phyloP scores from a whole-genome alignment of 2,113 vertebrate species.

The Spermophilus dauricus region DNA sequence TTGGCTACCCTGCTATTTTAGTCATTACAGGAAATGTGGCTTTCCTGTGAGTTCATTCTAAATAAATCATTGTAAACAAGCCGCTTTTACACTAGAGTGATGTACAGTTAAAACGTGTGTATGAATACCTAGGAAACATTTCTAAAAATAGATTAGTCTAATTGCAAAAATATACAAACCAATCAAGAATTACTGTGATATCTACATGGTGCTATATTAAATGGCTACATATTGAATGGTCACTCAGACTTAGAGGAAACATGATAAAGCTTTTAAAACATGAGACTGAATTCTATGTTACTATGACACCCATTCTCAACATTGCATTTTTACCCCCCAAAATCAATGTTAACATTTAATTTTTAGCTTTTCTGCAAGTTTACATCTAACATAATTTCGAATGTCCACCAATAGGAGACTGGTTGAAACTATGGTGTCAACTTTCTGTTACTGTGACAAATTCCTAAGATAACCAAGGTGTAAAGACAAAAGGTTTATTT shows the following conservation, averaged over 20 bases:
- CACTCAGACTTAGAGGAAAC: neutral
- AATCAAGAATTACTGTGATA: neutral
- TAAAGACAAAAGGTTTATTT: too few species aligned
- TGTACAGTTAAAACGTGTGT: neutral
- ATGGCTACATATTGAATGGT: neutral
- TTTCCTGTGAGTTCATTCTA: constrained; percentile 73
- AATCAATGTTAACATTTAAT: neutral
- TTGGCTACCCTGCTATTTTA: constrained; percentile 25
- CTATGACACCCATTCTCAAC: neutral
- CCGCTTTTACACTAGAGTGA: neutral
- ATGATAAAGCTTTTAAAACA: neutral
- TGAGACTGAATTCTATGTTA: neutral
- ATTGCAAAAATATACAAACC: neutral
- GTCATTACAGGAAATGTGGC: constrained; percentile 71
- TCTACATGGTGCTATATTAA: neutral
- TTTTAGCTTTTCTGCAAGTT: neutral
- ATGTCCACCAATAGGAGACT: neutral
- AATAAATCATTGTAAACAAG: neutral
- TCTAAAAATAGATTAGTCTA: neutral
- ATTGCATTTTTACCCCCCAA: neutral
- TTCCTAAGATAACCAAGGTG: too few species aligned
- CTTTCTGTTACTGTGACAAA: neutral
- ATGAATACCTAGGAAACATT: neutral
- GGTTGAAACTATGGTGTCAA: neutral
- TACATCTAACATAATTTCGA: neutral